phyloP scores from a whole-genome alignment of 2,113 vertebrate genomes.

The Todiramphus chloris region DNA sequence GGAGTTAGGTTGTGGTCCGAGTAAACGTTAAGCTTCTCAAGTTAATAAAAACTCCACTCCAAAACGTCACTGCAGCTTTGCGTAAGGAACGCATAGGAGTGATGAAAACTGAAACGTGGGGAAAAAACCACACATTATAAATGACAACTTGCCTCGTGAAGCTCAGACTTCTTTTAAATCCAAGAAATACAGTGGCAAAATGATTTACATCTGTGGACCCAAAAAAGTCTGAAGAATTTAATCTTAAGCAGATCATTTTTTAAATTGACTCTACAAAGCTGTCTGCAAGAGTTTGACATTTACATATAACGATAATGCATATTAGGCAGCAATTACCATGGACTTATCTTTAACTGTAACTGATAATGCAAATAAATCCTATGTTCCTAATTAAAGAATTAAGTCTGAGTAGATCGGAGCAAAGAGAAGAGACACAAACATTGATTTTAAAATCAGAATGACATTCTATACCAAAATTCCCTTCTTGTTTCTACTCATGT shows the following conservation, averaged over 20 bases:
- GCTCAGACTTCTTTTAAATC: constrained; percentile 47
- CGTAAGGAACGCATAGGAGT: not conserved
- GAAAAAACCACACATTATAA: constrained; percentile 38
- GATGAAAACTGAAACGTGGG: not conserved
- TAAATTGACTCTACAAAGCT: constrained; percentile 24
- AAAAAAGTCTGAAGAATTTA: constrained; percentile 39
- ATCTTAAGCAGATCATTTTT: constrained; percentile 55
- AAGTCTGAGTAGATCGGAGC: not conserved
- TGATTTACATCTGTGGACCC: constrained; percentile 12
- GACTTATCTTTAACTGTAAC: constrained; percentile 64
- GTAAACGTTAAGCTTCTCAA: not conserved
- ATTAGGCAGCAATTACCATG: constrained; percentile 48
- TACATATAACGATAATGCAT: constrained; percentile 43
- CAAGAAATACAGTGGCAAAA: constrained; percentile 13
- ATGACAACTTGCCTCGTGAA: constrained; percentile 17
- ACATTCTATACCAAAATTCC: not conserved
- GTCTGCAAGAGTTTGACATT: not conserved
- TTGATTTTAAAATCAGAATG: constrained; percentile 20
- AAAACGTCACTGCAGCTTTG: constrained; percentile 15
- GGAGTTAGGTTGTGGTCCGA: not conserved
- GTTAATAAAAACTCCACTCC: constrained; percentile 19
- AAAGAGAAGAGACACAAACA: not conserved
- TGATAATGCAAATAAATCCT: constrained; percentile 56
- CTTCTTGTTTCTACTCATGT: not conserved
- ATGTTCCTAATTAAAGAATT: constrained; percentile 46